These are phyloP conservation scores for Tragelaphus oryx DNA, from an alignment of 2,797 vertebrate species.

Conservation along the genomic window DNA sequence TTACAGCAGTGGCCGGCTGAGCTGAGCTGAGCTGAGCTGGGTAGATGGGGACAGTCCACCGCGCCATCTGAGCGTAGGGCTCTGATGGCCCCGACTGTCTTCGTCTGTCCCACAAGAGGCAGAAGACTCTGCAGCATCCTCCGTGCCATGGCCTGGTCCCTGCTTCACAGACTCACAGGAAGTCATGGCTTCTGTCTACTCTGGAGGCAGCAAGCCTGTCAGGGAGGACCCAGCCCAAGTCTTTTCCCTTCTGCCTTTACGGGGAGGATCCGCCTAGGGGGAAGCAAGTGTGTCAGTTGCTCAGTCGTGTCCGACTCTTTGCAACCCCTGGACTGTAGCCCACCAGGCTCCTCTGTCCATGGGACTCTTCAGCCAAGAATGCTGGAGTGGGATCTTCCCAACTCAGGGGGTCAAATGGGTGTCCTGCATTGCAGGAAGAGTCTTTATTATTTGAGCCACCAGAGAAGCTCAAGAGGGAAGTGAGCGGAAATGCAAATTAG, in stretches of 20 bases:
- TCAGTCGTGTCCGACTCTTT: not conserved
- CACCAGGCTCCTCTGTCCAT: not conserved
- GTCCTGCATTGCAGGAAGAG: not conserved
- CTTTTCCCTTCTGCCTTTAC: not conserved
- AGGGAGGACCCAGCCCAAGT: not conserved
- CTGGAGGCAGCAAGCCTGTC: not conserved
- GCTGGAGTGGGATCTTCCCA: not conserved
- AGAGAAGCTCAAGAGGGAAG: not conserved
- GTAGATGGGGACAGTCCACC: not conserved
- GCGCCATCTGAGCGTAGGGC: not conserved
- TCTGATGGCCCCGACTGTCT: not conserved
- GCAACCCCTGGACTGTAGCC: not conserved
- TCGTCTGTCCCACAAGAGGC: not conserved
- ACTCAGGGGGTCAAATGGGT: not conserved
- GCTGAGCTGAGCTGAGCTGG: fast-evolving
- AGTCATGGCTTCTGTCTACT: not conserved
- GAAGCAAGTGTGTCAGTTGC: not conserved
- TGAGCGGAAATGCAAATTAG: not conserved
- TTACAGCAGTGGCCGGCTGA: not conserved
- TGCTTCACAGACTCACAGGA: not conserved
- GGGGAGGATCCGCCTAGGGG: not conserved
- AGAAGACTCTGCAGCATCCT: not conserved
- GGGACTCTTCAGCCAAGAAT: not conserved
- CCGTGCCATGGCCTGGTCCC: fast-evolving
- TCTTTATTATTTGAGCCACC: not conserved